phyloP scores from a whole-genome alignment of 1,140 invertebrate species.

The Leptonema lineaticorne region DNA sequence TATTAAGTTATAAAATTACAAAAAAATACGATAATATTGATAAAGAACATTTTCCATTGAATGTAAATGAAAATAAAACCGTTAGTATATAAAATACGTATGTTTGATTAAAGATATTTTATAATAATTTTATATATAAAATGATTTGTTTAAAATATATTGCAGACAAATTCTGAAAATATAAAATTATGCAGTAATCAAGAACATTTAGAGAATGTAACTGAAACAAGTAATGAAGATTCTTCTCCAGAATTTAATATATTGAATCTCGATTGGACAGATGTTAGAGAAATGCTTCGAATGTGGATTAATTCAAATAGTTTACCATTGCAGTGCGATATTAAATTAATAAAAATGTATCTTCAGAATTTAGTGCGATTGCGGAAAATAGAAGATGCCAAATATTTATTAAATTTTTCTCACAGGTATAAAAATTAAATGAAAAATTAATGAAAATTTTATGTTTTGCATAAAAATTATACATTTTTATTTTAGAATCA shows the following conservation, averaged over 20 bases:
- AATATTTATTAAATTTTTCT: slow-evolving; percentile 31
- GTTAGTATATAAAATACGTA: neutral
- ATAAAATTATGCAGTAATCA: no score
- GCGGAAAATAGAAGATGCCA: slow-evolving; percentile 51
- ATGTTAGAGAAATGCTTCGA: slow-evolving; percentile 52
- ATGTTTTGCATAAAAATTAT: slow-evolving; percentile 5
- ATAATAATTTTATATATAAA: no score
- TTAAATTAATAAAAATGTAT: slow-evolving; percentile 51
- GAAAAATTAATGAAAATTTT: slow-evolving; percentile 46
- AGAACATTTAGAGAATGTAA: no score
- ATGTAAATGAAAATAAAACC: neutral
- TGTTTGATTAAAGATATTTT: neutral
- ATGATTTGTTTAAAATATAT: slow-evolving; percentile 34
- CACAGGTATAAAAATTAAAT: slow-evolving; percentile 43
- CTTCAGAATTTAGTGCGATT: slow-evolving; percentile 51
- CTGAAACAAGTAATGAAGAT: slow-evolving; percentile 39
- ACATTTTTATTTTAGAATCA: neutral
- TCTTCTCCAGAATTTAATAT: slow-evolving; percentile 42
- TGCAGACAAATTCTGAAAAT: slow-evolving; percentile 31
- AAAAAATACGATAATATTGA: neutral
- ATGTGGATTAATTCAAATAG: slow-evolving; percentile 55
- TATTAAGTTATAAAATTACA: slow-evolving; percentile 55
- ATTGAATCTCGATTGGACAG: slow-evolving; percentile 48
- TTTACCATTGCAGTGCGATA: slow-evolving; percentile 53
- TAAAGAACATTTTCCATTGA: neutral